Conservation (phyloP, 2,113 vertebrate genomes). For the Malurus alboscapulatus region DNA sequence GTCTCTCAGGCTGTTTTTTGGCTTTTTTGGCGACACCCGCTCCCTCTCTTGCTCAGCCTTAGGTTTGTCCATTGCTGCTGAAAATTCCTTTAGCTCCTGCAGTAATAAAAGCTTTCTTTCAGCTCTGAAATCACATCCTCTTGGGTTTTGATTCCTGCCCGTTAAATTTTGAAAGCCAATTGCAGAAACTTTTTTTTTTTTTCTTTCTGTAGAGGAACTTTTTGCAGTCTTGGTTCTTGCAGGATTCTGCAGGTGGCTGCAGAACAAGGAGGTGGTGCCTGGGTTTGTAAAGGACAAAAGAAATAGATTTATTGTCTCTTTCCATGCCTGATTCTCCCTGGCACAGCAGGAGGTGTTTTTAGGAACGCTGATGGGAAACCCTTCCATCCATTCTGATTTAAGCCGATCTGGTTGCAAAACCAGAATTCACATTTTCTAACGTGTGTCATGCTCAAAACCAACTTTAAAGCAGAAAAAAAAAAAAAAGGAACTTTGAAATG, state of each 20-base stretch:
- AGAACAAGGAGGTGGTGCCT: not conserved
- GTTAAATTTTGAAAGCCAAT: no score
- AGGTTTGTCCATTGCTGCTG: no score
- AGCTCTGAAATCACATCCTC: no score
- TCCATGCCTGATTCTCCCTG: not conserved
- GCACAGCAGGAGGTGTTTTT: not conserved
- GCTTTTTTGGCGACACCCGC: no score
- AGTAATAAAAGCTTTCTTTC: no score
- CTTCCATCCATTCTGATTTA: not conserved
- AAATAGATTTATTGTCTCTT: not conserved
- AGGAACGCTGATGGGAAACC: not conserved
- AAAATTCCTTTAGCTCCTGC: no score
- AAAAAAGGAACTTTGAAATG: not conserved
- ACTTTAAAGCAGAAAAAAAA: not conserved
- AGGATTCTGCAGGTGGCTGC: not conserved
- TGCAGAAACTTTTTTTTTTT: no score
- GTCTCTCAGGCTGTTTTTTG: not conserved
- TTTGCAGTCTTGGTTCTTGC: no score
- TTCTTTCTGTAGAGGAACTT: no score
- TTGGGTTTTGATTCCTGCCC: no score
- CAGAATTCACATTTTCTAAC: not conserved
- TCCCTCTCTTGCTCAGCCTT: no score
- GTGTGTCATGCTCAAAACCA: not conserved
- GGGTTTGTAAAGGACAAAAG: not conserved
- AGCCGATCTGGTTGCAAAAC: not conserved